Evolutionary conservation across 2,888 invertebrate genomes (phyloP).

Genomic region (Eretmocerus hayati): DNA sequence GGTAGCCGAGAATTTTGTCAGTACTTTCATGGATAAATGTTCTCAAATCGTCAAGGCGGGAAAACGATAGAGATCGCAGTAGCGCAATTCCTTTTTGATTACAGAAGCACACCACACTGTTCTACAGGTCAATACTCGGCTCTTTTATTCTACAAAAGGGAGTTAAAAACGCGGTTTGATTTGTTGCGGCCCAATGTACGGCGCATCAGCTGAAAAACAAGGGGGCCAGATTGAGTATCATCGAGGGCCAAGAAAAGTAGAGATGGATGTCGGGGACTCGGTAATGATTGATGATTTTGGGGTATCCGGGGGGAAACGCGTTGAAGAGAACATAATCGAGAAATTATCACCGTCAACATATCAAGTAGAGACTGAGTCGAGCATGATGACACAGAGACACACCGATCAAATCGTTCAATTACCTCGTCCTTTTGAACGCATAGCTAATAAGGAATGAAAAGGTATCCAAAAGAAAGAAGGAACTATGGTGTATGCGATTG

Average conservation of each 20-base stretch:
- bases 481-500: background rate
- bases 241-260: background rate
- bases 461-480: background rate
- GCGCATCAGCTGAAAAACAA: background rate
- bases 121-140: conserved; percentile 12
- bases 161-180: conserved; percentile 14
- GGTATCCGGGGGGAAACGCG: background rate
- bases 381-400: no score
- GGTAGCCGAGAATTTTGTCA: conserved; percentile 18
- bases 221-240: background rate
- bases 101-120: conserved; percentile 10
- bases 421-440: background rate
- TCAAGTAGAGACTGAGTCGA: no score
- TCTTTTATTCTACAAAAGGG: conserved; percentile 5
- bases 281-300: background rate
- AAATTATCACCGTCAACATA: no score
- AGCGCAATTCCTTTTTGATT: conserved; percentile 14
- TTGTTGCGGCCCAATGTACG: conserved; percentile 7
- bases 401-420: background rate
- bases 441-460: background rate
- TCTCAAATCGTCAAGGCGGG: conserved; percentile 12
- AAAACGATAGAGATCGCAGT: conserved; percentile 5
- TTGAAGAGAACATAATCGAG: background rate
- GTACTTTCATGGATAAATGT: conserved; percentile 16
- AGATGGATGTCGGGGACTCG: background rate